Conservation (phyloP, 2,797 vertebrate species). For the Phrynocephalus forsythii region DNA sequence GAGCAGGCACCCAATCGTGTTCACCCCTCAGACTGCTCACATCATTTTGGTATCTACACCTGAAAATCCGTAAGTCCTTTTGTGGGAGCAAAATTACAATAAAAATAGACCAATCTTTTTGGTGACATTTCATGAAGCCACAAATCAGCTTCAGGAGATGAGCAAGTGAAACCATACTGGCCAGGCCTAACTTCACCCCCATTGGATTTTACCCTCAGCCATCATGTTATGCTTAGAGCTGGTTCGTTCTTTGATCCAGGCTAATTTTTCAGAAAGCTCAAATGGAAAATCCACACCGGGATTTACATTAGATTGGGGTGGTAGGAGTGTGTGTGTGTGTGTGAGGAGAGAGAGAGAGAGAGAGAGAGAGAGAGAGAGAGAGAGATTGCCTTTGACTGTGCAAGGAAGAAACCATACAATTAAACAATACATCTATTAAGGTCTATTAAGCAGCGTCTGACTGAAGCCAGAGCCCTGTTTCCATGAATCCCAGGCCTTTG, state of each 20-base stretch:
- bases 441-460: not conserved
- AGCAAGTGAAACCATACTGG: not conserved
- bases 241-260: not conserved
- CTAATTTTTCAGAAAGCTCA: not conserved
- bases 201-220: not conserved
- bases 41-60: too few species aligned
- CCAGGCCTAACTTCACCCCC: not conserved
- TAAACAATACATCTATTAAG: not conserved
- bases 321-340: too few species aligned
- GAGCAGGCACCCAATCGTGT: too few species aligned
- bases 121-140: not conserved
- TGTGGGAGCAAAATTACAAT: not conserved
- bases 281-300: not conserved
- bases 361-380: too few species aligned
- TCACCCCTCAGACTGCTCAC: too few species aligned
- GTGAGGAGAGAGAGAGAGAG: too few species aligned
- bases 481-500: not conserved
- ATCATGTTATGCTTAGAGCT: not conserved
- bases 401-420: not conserved
- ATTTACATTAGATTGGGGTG: not conserved
- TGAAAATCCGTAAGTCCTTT: too few species aligned
- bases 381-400: not conserved
- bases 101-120: not conserved
- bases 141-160: not conserved
- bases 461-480: not conserved